These are phyloP conservation scores for Steinernema khuongi DNA, from an alignment of 1,140 invertebrate species.

Conservation along the genomic window DNA sequence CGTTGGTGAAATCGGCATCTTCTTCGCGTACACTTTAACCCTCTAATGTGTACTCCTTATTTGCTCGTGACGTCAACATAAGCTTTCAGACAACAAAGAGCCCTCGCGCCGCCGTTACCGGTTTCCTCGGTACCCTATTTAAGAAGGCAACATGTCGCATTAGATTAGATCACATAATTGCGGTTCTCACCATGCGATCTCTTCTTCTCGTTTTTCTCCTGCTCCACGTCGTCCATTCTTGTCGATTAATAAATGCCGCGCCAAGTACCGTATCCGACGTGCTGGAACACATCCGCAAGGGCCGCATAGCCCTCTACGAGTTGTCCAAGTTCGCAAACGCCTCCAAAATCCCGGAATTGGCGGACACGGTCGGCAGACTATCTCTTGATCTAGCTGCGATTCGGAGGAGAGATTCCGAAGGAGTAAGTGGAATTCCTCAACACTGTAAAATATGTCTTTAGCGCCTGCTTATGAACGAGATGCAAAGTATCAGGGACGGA, in stretches of 20 bases:
- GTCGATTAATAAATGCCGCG: not conserved
- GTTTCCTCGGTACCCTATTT: not conserved
- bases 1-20: too few species aligned
- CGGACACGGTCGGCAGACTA: not conserved
- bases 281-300: conserved; percentile 6
- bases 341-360: not conserved
- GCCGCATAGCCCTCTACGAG: not conserved
- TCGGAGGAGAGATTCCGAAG: not conserved
- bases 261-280: not conserved
- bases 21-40: not conserved
- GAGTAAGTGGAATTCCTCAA: not conserved
- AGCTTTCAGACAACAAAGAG: conserved; percentile 4
- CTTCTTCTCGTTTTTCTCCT: not conserved
- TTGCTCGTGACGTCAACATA: not conserved
- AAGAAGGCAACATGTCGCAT: conserved; percentile 15
- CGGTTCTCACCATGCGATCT: not conserved
- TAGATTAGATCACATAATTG: conserved; percentile 13
- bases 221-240: not conserved
- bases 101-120: not conserved
- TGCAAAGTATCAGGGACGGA: not conserved
- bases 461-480: not conserved
- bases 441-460: not conserved
- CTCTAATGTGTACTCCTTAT: too few species aligned
- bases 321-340: not conserved
- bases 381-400: not conserved